Base-by-base conservation (phyloP, 2,888 invertebrate species). In the Oithona nana region DNA sequence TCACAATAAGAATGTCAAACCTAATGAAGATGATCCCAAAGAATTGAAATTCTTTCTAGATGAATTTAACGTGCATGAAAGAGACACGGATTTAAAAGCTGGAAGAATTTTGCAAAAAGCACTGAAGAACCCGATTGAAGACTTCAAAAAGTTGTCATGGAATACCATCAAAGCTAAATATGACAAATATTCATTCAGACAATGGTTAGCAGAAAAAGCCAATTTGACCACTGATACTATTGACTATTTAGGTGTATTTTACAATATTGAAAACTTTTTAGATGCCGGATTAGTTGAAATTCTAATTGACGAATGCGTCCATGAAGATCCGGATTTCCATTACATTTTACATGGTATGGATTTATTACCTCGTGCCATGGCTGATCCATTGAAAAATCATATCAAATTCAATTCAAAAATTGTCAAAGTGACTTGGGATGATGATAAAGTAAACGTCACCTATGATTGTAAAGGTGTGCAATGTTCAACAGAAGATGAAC, bases 141-240 rank as follows among this genome's bases (percentile, higher is more conserved):
- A 59, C 26, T 28, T 59, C 24, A 20, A 48, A 22, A 48, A 1
- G 4, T 3, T 59, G 39, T 24, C 49, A n/a, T 59, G 59, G 59
- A 49, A 50, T 26, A 50, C 49, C 24, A 49, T 59, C 24, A 8
- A 49, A n/a, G n/a, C 16, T 22, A 59, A 48, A 59, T 59, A 59
- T 50, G 59, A 59, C 26, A 59, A 59, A n/a, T 59, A 49, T 50
- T 59, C 59, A 20, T 50, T 59, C 1, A 48, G 50, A 50, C 11
- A n/a, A 8, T 59, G 24, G 28, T 29, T 59, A n/a, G n/a, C 26
- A n/a, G 28, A 49, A 16, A 50, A 11, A 22, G 22, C 54, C 6
- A 26, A 26, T 2, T 24, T 54, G 3, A 24, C 54, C 6, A 4
- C 24, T 24, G 26, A 16, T 16, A 26, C 54, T 24, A 26, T 54